Evolutionary conservation across 2,888 invertebrate species (phyloP), one percentile per base, ranked within the genome.

Genomic region (Aspidiotus destructor): DNA sequence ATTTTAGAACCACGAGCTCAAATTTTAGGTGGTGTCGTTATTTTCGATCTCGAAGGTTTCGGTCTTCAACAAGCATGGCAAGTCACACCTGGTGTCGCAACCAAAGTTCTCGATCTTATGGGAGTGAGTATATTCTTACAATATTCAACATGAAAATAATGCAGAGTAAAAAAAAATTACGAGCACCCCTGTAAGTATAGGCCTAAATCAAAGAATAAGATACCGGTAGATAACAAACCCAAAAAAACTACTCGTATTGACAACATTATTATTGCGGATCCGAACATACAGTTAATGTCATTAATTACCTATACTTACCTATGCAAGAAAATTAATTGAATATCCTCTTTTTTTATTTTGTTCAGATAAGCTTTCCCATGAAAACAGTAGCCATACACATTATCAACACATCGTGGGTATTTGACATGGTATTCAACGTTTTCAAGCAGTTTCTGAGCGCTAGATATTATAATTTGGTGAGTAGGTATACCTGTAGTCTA

Each of bases 341-440:
- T 5, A 3, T 28, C 28, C 28, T 28, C 28, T 3, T 5, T 28
- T 28, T 28, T 28, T 5, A 5, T 28, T 28, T 28, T 28, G 28
- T 73, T 61, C 73, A 80, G 71, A 84, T 86, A 0, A 83, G 86
- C 67, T 87, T 87, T 76, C 89, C 89, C 0, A 81, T 88, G 74
- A 84, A 83, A 63, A 86, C 86, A 0, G 79, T 86, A 72, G 86
- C 88, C 0, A 83, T 90, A 69, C 90, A 91, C 77, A 82, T 91
- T 63, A 82, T 90, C 48, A 86, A 89, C 76, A 87, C 90, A 75
- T 87, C 88, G 0, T 89, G 89, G 88, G 77, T 88, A 8, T 89
- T 90, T 75, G 89, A 88, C 76, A 84, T 86, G 72, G 84, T 87
- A 63, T 89, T 85, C 76, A 84, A 83, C 72, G 83, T 89, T 16